Conservation (phyloP, 1,140 invertebrate genomes). For the Saccostrea echinata region DNA sequence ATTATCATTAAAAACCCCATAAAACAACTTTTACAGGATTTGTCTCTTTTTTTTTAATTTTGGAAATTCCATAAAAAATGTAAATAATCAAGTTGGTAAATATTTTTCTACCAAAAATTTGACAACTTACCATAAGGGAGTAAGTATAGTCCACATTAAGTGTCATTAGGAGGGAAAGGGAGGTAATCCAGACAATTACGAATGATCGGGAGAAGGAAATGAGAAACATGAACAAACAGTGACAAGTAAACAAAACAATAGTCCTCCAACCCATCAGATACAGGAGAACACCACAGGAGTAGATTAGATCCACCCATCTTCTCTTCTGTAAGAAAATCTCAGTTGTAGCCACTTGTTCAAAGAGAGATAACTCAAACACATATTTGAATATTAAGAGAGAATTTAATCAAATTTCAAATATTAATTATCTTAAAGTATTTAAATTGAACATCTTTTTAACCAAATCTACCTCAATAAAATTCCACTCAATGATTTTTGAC, state of each 20-base stretch:
- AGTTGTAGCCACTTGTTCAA: slow-evolving; percentile 9
- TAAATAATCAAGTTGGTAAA: not conserved
- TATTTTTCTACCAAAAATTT: not conserved
- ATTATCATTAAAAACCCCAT: too few relatives aligned
- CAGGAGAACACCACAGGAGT: slow-evolving; percentile 50
- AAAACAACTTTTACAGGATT: not conserved
- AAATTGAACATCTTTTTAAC: not conserved
- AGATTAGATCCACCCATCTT: slow-evolving; percentile 53
- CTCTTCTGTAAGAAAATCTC: slow-evolving; percentile 58
- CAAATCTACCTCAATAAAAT: slow-evolving; percentile 46
- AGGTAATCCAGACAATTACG: slow-evolving; percentile 60
- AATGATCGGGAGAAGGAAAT: slow-evolving; percentile 44
- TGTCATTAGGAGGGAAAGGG: slow-evolving; percentile 60
- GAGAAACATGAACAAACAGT: slow-evolving; percentile 63
- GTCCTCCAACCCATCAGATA: slow-evolving; percentile 63
- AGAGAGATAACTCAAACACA: not conserved
- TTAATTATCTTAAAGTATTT: not conserved
- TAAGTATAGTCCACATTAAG: slow-evolving; percentile 64
- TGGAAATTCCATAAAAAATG: too few relatives aligned
- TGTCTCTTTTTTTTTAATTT: not conserved
- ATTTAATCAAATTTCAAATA: slow-evolving; percentile 29
- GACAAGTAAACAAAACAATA: slow-evolving; percentile 57
- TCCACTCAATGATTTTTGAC: slow-evolving; percentile 58
- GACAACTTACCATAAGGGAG: slow-evolving; percentile 60
- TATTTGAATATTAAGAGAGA: not conserved